Evolutionary conservation across 2,888 invertebrate genomes (phyloP).

Genomic region (Perizoma affinitatum): DNA sequence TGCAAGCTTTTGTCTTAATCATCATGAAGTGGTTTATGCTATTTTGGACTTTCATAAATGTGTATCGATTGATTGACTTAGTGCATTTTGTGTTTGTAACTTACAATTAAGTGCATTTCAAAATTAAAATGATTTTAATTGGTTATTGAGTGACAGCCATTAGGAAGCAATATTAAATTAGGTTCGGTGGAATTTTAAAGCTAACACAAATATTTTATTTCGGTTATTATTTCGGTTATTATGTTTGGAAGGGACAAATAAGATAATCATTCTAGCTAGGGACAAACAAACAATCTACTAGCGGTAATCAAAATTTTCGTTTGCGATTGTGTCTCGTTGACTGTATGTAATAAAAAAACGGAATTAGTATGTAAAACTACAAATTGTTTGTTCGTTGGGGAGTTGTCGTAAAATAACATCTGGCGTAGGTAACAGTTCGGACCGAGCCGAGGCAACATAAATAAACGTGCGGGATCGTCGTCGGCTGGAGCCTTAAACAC

Average conservation of each 20-base stretch:
- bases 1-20: conserved; percentile 49
- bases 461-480: conserved; percentile 72
- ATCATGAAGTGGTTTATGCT: conserved; percentile 45
- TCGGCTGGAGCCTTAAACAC: conserved; percentile 46
- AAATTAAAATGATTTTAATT: neutral
- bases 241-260: no score
- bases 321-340: conserved; percentile 30
- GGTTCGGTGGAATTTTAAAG: neutral
- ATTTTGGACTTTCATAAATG: conserved; percentile 21
- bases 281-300: conserved; percentile 9
- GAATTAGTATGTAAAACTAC: conserved; percentile 53
- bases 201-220: conserved; percentile 1
- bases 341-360: conserved; percentile 38
- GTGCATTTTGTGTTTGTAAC: conserved; percentile 21
- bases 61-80: conserved; percentile 9
- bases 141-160: neutral
- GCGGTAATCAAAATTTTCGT: conserved; percentile 20
- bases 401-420: conserved; percentile 80
- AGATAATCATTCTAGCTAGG: neutral
- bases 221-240: neutral
- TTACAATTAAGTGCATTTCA: conserved; percentile 23
- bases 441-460: conserved; percentile 78
- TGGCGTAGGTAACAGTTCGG: conserved; percentile 78
- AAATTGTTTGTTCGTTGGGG: conserved; percentile 68
- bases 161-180: conserved; percentile 2